Percentiles rank a stretch among this genome's conserved stretches.
phyloP scores from a whole-genome alignment of 1,140 invertebrate species.

The Zaprionus davidi region DNA sequence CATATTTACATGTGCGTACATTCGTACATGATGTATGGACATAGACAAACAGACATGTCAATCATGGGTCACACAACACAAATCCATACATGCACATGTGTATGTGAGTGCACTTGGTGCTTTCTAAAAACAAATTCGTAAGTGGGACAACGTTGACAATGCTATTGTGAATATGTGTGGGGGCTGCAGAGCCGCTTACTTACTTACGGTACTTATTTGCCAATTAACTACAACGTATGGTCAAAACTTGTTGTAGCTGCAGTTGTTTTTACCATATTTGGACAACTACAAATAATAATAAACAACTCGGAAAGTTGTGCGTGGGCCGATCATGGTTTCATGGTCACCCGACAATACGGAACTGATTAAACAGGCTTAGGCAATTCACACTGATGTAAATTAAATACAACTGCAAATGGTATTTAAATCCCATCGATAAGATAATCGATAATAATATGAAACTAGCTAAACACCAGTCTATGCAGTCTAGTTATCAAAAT shows the following conservation, averaged over 20 bases:
- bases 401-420: neutral
- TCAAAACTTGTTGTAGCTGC: slow-evolving; percentile 44
- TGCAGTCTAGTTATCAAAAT: neutral
- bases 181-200: slow-evolving; percentile 45
- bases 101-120: slow-evolving; percentile 52
- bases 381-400: slow-evolving; percentile 29
- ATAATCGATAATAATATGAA: too few species aligned
- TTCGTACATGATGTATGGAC: slow-evolving; percentile 9
- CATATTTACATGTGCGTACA: neutral
- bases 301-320: slow-evolving; percentile 51
- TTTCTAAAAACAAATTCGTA: slow-evolving; percentile 69
- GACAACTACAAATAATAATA: slow-evolving; percentile 15
- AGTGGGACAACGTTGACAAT: slow-evolving; percentile 63
- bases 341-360: slow-evolving; percentile 14
- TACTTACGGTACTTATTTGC: slow-evolving; percentile 29
- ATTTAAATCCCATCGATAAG: too few species aligned
- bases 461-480: neutral
- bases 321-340: slow-evolving; percentile 40
- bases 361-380: slow-evolving; percentile 48
- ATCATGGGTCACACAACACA: slow-evolving; percentile 6
- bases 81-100: neutral
- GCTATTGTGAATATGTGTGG: slow-evolving; percentile 37
- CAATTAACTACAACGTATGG: slow-evolving; percentile 27
- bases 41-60: slow-evolving; percentile 10
- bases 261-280: slow-evolving; percentile 55